Evolutionary conservation across 2,113 vertebrate genomes (phyloP), one percentile per base, ranked within the genome.

Genomic region (Micromys minutus): DNA sequence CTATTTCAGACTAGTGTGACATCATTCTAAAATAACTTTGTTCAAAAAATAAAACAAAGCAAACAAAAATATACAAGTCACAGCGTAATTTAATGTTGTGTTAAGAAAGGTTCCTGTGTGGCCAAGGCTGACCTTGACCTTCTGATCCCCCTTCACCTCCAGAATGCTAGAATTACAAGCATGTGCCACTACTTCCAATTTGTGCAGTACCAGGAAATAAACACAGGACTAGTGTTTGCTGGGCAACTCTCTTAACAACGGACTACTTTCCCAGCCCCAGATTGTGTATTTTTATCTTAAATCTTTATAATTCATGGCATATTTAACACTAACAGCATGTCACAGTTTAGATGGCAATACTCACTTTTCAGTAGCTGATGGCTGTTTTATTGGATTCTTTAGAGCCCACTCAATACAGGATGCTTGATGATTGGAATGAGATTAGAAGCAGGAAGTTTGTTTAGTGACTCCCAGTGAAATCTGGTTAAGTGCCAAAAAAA

Each of bases 1-100:
- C 89, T 84, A 80, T 92, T 96, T 96, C 77, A 69, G 50, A 75
- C 88, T 45, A 86, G 1, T 91, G 17, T 95, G 76, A 85, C 7
- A 29, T 90, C 47, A 55, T 74, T 89, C 13, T 84, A 59, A 93
- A 83, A 59, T 61, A 67, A 3, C 52, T 77, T 17, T 95, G 12
- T 79, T 45, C 34, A 55, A 19, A 77, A 59, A 59, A 22, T n/a
- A 92, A 87, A 80, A 90, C 87, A 83, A 10, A 87, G 10, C 29
- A 74, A 59, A 92, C 36, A 52, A 69, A 75, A 97, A 50, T 21
- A 57, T 75, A 21, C 31, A 81, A 93, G 69, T 86, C 57, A 71
- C 50, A 16, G 67, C 57, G 45, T 85, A 87, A 93, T 90, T 95
- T 77, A 95, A 59, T 90, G 16, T 93, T 87, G 8, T 88, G 1